Evolutionary conservation across 2,113 vertebrate genomes (phyloP), one percentile per base, ranked within the genome.

Genomic region (Menidia beryllina): DNA sequence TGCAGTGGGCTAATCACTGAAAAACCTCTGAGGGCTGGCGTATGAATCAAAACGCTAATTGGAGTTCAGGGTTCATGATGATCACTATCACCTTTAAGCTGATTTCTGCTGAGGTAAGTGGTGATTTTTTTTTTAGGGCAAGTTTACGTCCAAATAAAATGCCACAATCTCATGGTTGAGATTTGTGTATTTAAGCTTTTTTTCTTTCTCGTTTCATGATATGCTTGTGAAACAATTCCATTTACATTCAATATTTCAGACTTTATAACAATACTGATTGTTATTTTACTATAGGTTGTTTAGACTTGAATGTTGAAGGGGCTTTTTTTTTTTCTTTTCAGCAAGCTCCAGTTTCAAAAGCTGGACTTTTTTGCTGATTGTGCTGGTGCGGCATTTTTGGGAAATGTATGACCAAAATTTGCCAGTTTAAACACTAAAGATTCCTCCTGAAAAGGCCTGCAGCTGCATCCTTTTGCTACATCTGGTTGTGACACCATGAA

Each of bases 101-200:
- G 69, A 64, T 81, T 78, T 79, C 74, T 69, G 21, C 61, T 4
- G 14, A 24, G 50, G 76, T 73, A 73, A 79, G 58, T 72, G 53
- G 21, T 21, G 21, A 55, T 19, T 77, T 53, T 34, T 56, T 47
- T 60, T 34, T 56, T 47, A 56, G 27, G 56, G 3, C 2, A 1
- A 36, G 20, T 56, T 69, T 72, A 43, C 43, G 51, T 67, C 23
- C 55, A 67, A 61, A 74, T 20, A 45, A 69, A 52, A 23, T 68
- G 52, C 60, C 38, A 6, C 2, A n/a, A n/a, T n/a, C n/a, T n/a
- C n/a, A n/a, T n/a, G n/a, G n/a, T n/a, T n/a, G n/a, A n/a, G n/a
- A n/a, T n/a, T n/a, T n/a, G n/a, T n/a, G n/a, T n/a, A n/a, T n/a
- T n/a, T n/a, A n/a, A n/a, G n/a, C n/a, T n/a, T n/a, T n/a, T n/a